These are phyloP conservation scores for Asobara japonica DNA, from an alignment of 1,140 invertebrate genomes.

Conservation along the genomic window DNA sequence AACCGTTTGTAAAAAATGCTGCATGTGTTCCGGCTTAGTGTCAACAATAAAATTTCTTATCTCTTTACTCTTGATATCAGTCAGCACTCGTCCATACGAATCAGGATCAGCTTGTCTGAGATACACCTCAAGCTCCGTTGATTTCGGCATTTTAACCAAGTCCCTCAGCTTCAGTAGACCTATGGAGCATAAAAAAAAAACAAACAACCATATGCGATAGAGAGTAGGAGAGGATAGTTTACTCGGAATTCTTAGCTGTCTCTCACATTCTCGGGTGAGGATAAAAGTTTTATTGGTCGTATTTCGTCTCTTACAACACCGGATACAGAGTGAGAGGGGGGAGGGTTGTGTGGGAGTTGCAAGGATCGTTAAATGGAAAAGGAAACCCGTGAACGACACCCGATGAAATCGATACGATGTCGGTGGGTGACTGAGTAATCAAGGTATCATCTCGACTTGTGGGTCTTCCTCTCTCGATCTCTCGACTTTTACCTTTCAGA, in stretches of 20 bases:
- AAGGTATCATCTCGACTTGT: conserved; percentile 67
- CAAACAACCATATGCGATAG: not conserved
- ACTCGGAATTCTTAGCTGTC: not conserved
- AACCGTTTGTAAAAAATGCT: conserved; percentile 72
- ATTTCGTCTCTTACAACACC: not conserved
- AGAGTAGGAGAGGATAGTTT: not conserved
- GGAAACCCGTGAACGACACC: conserved; percentile 63
- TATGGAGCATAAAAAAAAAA: conserved; percentile 43
- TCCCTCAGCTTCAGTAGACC: conserved; percentile 71
- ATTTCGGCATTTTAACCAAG: conserved; percentile 61
- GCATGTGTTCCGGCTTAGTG: conserved; percentile 70
- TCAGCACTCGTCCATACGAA: conserved; percentile 70
- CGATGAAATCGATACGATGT: conserved; percentile 65
- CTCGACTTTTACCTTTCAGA: conserved; percentile 39
- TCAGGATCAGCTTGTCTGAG: conserved; percentile 70
- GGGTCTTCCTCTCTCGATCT: conserved; percentile 58
- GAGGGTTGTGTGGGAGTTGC: not conserved
- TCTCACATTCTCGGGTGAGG: not conserved
- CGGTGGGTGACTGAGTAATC: conserved; percentile 59
- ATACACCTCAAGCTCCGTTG: conserved; percentile 68
- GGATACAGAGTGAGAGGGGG: not conserved
- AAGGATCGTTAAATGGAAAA: conserved; percentile 54
- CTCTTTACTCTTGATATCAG: conserved; percentile 71
- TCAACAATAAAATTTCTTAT: conserved; percentile 73
- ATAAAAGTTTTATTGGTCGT: conserved; percentile 27